Percentiles rank a stretch among this genome's conserved stretches.
Conservation (phyloP, 2,888 invertebrate species). For the Dasysyrphus tricinctus region DNA sequence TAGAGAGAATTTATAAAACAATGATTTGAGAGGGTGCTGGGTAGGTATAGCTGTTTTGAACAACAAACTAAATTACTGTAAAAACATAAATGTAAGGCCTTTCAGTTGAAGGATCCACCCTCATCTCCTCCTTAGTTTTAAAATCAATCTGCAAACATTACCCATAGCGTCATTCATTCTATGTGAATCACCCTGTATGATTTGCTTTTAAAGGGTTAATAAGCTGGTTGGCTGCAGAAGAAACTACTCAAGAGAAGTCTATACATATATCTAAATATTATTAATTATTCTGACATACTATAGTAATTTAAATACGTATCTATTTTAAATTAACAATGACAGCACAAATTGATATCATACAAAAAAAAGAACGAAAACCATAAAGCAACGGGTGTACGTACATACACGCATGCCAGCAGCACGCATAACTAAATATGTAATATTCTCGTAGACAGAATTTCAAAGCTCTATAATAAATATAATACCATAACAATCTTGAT, state of each 20-base stretch:
- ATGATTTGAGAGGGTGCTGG: background rate
- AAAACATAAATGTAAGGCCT: background rate
- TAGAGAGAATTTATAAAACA: background rate
- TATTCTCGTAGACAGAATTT: background rate
- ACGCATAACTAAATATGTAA: background rate
- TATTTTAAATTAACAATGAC: conserved; percentile 41
- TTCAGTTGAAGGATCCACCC: background rate
- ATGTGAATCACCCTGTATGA: background rate
- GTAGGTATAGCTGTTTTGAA: background rate
- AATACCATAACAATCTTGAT: conserved; percentile 42
- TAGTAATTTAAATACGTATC: conserved; percentile 35
- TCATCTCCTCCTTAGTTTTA: background rate
- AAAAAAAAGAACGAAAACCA: conserved; percentile 36
- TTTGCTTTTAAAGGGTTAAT: background rate
- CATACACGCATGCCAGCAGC: conserved; percentile 5
- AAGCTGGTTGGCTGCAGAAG: background rate
- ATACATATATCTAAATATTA: background rate
- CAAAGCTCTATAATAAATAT: background rate
- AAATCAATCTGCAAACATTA: background rate
- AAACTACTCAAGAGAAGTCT: background rate
- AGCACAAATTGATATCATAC: conserved; percentile 44
- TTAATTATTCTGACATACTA: conserved; percentile 28
- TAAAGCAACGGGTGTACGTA: background rate
- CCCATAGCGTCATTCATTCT: background rate
- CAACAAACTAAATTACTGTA: background rate